phyloP scores from a whole-genome alignment of 2,113 vertebrate genomes.

The Myocastor coypus region DNA sequence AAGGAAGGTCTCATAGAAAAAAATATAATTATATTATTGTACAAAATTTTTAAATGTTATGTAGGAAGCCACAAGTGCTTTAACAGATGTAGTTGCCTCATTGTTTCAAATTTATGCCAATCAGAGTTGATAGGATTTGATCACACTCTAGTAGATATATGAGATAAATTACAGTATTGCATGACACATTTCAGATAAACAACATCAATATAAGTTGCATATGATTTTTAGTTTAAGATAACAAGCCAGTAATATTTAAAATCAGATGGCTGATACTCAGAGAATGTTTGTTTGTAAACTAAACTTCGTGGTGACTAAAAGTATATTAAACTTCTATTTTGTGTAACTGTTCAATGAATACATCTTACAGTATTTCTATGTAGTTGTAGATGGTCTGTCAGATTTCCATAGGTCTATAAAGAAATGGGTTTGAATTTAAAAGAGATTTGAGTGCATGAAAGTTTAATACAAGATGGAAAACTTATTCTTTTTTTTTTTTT shows the following conservation, averaged over 20 bases:
- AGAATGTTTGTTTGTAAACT: slow-evolving; percentile 67
- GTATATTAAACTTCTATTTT: slow-evolving; percentile 46
- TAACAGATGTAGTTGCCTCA: slow-evolving; percentile 64
- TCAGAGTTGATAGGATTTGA: slow-evolving; percentile 76
- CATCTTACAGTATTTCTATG: slow-evolving; percentile 7
- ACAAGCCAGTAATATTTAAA: slow-evolving; percentile 73
- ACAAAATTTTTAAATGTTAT: slow-evolving; percentile 69
- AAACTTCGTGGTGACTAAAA: slow-evolving; percentile 51
- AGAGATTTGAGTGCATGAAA: slow-evolving; percentile 6
- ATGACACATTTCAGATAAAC: slow-evolving; percentile 69
- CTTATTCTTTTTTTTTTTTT: background rate
- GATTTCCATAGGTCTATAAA: slow-evolving; percentile 13
- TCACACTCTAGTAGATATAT: slow-evolving; percentile 73
- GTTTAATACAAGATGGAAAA: background rate
- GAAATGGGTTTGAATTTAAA: slow-evolving; percentile 17
- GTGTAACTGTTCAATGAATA: background rate
- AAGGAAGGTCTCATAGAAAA: background rate
- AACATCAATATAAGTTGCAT: slow-evolving; percentile 65
- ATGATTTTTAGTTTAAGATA: slow-evolving; percentile 71
- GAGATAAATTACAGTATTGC: slow-evolving; percentile 71
- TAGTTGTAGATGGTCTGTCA: slow-evolving; percentile 10
- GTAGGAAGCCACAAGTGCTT: slow-evolving; percentile 46
- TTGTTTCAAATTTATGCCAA: slow-evolving; percentile 76
- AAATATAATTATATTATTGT: slow-evolving; percentile 62
- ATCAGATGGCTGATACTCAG: slow-evolving; percentile 62